Percentiles rank a stretch among this genome's conserved stretches.
Evolutionary conservation across 2,888 invertebrate genomes (phyloP).

Genomic region (Spodoptera picta): DNA sequence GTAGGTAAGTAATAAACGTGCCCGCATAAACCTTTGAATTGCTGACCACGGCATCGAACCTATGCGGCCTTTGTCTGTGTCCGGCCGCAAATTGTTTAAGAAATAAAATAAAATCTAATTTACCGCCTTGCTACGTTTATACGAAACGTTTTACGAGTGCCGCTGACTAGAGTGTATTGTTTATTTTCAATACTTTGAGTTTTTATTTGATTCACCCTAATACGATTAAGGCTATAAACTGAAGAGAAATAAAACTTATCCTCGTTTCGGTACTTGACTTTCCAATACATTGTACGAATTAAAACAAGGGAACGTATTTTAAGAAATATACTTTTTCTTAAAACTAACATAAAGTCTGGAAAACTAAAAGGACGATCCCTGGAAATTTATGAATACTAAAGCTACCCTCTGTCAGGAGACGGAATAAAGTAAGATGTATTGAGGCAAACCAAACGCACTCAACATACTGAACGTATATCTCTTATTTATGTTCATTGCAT

Average conservation of each 20-base stretch:
- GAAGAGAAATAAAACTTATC: slow-evolving; percentile 62
- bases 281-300: slow-evolving; percentile 10
- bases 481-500: slow-evolving; percentile 85
- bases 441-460: slow-evolving; percentile 62
- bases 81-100: slow-evolving; percentile 87
- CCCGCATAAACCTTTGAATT: slow-evolving; percentile 88
- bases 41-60: slow-evolving; percentile 86
- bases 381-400: slow-evolving; percentile 52
- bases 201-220: slow-evolving; percentile 72
- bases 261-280: slow-evolving; percentile 45
- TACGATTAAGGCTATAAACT: slow-evolving; percentile 68
- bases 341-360: not conserved
- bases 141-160: slow-evolving; percentile 82
- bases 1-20: slow-evolving; percentile 85
- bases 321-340: not conserved
- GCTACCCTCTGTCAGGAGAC: slow-evolving; percentile 46
- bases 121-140: slow-evolving; percentile 85
- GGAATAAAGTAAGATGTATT: slow-evolving; percentile 67
- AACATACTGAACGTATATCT: slow-evolving; percentile 67
- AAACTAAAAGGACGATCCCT: slow-evolving; percentile 20
- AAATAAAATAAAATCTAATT: slow-evolving; percentile 88
- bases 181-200: slow-evolving; percentile 77
- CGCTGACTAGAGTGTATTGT: slow-evolving; percentile 77
- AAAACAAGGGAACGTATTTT: slow-evolving; percentile 1
- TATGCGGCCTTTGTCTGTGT: slow-evolving; percentile 84